Percentiles rank a stretch among this genome's conserved stretches.
Conservation (phyloP, 35 echinoderm and acorn worm genomes). For the Heliocidaris tuberculata region DNA sequence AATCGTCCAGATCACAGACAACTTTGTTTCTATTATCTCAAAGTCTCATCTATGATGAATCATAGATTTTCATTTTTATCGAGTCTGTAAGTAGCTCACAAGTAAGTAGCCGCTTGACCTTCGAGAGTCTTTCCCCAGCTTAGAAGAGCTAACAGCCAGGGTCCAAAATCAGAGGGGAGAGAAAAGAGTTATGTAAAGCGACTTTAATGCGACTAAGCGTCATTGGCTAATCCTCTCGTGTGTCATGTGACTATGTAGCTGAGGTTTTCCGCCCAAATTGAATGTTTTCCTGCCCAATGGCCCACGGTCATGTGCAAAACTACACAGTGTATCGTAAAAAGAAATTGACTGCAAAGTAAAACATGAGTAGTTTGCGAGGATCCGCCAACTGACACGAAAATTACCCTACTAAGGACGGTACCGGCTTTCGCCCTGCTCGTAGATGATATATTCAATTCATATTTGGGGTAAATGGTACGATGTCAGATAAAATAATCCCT, state of each 20-base stretch:
- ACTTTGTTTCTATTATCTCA: not conserved
- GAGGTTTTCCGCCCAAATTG: constrained; percentile 46
- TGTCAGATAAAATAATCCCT: not conserved
- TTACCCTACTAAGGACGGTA: not conserved
- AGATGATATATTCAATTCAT: not conserved
- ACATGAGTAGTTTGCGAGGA: not conserved
- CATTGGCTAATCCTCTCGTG: constrained; percentile 11
- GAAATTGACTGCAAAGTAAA: not conserved
- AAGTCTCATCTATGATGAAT: not conserved
- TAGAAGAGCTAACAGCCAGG: not conserved
- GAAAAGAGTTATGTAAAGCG: constrained; percentile 23
- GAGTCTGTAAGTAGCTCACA: not conserved
- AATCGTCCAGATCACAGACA: not conserved
- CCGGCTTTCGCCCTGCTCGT: not conserved
- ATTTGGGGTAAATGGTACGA: not conserved
- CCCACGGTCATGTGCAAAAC: constrained; percentile 23
- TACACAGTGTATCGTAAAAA: constrained; percentile 19
- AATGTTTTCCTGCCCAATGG: constrained; percentile 38
- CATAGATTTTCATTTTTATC: not conserved
- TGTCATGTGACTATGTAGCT: constrained; percentile 46
- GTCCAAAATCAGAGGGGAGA: not conserved
- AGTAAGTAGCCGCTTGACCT: constrained; percentile 31
- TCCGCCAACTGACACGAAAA: not conserved
- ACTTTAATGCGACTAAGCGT: constrained; percentile 44
- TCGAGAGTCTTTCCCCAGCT: not conserved